phyloP scores from a whole-genome alignment of 2,797 vertebrate genomes.

The Jordanella pulchra region DNA sequence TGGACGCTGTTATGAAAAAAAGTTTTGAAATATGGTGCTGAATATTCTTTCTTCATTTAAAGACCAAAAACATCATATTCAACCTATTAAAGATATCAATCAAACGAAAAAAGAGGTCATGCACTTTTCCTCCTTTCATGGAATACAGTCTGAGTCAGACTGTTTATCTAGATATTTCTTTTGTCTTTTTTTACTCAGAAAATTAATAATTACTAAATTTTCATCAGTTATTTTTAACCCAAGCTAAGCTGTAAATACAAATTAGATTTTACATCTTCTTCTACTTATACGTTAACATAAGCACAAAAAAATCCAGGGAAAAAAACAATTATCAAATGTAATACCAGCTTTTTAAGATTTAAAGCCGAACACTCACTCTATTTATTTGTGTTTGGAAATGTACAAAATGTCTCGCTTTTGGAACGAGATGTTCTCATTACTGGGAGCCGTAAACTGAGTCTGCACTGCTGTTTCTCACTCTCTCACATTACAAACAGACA shows the following conservation, averaged over 20 bases:
- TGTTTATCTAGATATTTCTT: not conserved
- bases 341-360: not conserved
- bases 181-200: not conserved
- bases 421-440: constrained; percentile 21
- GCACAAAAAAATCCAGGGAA: not conserved
- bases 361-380: not conserved
- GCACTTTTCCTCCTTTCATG: not conserved
- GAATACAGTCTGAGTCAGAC: not conserved
- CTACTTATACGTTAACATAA: constrained; percentile 2
- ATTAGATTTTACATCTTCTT: not conserved
- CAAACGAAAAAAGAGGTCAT: constrained; percentile 30
- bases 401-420: constrained; percentile 31
- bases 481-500: not conserved
- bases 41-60: constrained; percentile 28
- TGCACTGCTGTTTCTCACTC: constrained; percentile 12
- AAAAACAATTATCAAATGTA: not conserved
- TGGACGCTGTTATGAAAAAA: constrained; percentile 17
- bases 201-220: not conserved
- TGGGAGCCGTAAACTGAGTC: constrained; percentile 1
- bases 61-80: constrained; percentile 29
- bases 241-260: not conserved
- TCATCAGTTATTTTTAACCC: constrained; percentile 16
- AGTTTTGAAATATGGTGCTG: constrained; percentile 25
- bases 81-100: constrained; percentile 50
- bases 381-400: constrained; percentile 31